A percentile compares a stretch with the other conserved stretches of the same genome.
phyloP scores from a whole-genome alignment of 1,140 invertebrate genomes.

The Octopus sinensis region DNA sequence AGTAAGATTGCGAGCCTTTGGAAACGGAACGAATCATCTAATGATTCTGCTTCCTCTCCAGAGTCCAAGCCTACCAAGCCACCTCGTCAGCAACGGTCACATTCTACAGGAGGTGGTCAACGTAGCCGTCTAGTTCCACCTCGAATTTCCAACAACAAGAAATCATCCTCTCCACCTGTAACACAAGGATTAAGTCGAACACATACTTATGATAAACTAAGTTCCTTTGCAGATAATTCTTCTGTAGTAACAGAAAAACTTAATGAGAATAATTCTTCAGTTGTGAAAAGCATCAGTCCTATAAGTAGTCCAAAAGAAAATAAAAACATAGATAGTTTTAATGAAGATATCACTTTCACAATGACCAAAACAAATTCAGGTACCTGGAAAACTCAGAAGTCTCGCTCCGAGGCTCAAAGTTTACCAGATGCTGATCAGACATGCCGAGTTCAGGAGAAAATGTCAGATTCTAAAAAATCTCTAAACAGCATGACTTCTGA shows the following conservation, averaged over 20 bases:
- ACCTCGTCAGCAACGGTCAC: constrained; percentile 2
- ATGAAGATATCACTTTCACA: neutral
- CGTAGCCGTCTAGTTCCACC: constrained; percentile 3
- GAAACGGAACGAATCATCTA: constrained; percentile 66
- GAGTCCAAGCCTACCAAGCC: neutral
- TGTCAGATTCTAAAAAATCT: constrained; percentile 25
- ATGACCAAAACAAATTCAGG: constrained; percentile 29
- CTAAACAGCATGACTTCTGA: constrained; percentile 21
- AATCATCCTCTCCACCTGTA: constrained; percentile 19
- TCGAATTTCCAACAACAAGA: neutral
- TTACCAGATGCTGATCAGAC: constrained; percentile 50
- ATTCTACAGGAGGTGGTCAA: constrained; percentile 12
- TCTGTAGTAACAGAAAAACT: neutral
- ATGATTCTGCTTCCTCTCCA: constrained; percentile 7
- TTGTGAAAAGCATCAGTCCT: constrained; percentile 13
- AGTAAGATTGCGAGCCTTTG: constrained; percentile 86
- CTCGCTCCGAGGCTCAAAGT: constrained; percentile 27
- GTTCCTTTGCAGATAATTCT: constrained; percentile 19
- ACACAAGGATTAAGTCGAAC: constrained; percentile 37
- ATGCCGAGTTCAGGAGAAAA: constrained; percentile 32
- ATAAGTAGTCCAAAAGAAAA: neutral
- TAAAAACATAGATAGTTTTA: neutral
- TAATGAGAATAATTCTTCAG: neutral
- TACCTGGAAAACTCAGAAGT: constrained; percentile 46
- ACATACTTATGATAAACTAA: constrained; percentile 47